These are phyloP conservation scores for Theonella swinhoei DNA, from an alignment of 37 sponge, comb jelly and placozoan species.

Conservation along the genomic window DNA sequence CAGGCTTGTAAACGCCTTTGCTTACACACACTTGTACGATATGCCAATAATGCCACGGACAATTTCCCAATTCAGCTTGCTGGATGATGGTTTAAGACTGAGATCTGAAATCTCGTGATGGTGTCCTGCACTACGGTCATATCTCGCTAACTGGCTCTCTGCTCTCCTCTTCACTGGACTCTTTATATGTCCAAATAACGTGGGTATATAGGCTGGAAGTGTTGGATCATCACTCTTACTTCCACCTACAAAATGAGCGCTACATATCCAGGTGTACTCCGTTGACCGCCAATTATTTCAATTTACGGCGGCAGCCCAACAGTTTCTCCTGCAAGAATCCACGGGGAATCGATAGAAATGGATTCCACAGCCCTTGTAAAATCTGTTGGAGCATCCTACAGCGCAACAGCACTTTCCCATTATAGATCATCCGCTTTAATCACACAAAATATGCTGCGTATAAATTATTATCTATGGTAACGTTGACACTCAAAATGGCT, in stretches of 20 bases:
- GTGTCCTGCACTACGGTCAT: neutral
- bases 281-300: conserved; percentile 43
- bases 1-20: neutral
- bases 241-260: conserved; percentile 29
- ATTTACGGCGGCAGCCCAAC: conserved; percentile 48
- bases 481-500: conserved; percentile 35
- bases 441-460: neutral
- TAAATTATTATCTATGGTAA: neutral
- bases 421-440: neutral
- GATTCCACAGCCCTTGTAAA: conserved; percentile 16
- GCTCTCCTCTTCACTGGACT: neutral
- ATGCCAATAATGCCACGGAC: no score
- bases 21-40: neutral
- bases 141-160: neutral
- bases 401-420: conserved; percentile 53
- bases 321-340: conserved; percentile 20
- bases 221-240: conserved; percentile 12
- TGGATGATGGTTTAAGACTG: no score
- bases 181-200: neutral
- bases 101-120: no score
- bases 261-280: conserved; percentile 17
- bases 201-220: conserved; percentile 41
- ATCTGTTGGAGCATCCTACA: conserved; percentile 29
- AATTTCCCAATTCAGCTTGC: neutral
- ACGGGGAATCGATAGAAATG: conserved; percentile 51